Evolutionary conservation across 2,888 invertebrate genomes (phyloP), one percentile per base, ranked within the genome.

Genomic region (Meteorus cinctellus): DNA sequence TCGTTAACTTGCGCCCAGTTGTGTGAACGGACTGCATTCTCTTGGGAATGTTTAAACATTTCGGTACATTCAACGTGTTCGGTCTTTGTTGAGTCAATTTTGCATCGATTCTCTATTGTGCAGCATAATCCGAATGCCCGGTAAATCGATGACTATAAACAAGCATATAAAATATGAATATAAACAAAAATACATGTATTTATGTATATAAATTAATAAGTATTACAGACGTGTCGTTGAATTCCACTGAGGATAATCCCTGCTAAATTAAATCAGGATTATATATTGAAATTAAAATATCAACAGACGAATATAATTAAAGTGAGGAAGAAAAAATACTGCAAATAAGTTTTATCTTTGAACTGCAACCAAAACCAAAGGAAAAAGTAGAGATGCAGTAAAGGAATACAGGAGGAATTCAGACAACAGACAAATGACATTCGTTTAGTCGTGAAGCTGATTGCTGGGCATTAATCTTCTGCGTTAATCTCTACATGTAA

Each of bases 1-100:
- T 69, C 75, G 77, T 77, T 77, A 45, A 68, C 66, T 59, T 41
- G 60, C 74, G 72, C 63, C 65, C 41, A 19, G 67, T 66, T 60
- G 75, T 36, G 55, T 19, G 73, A 16, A 48, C 55, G 19, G 55
- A 4, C 10, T 4, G 6, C 19, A 73, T 55, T 74, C 68, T 74
- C 34, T 62, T 3, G 62, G 62, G 62, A 62, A 62, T 65, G 8
- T 65, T 65, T 34, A 24, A 36, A 65, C 65, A 65, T 34, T 65
- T 24, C 24, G 41, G 36, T 65, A 36, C n/a, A 36, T 65, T 65
- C 36, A 65, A 55, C 19, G 55, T 55, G 19, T 24, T 41, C 24
- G 55, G 19, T 55, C 19, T 55, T 24, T 55, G 55, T 55, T 55
- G 55, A 55, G n/a, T 19, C n/a, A 19, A 55, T 19, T 55, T 8